phyloP scores from a whole-genome alignment of 2,888 invertebrate genomes.

The Ischnura elegans region DNA sequence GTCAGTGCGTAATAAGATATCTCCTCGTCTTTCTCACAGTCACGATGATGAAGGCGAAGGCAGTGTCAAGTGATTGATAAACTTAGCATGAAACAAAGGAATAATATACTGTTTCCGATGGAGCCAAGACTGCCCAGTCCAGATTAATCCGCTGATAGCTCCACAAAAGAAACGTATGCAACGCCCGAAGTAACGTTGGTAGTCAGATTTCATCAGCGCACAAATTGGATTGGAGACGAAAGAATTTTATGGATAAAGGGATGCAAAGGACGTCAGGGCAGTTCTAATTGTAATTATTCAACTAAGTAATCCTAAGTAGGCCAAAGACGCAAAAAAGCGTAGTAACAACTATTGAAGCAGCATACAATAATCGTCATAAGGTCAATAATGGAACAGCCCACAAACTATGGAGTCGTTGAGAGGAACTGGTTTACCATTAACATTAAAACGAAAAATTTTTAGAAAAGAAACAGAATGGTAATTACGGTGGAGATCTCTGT shows the following conservation, averaged over 20 bases:
- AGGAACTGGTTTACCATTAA: no score
- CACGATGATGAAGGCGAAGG: not conserved
- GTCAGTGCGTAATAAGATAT: not conserved
- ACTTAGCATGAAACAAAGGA: conserved; percentile 5
- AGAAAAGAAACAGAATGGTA: no score
- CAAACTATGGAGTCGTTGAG: no score
- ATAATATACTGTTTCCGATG: conserved; percentile 1
- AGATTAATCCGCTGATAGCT: not conserved
- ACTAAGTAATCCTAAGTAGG: no score
- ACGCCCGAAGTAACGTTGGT: not conserved
- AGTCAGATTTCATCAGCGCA: not conserved
- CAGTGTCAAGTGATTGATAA: not conserved
- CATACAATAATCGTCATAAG: no score
- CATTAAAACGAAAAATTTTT: no score
- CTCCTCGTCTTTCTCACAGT: not conserved
- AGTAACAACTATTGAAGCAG: no score
- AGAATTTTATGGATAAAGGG: not conserved
- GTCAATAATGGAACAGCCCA: no score
- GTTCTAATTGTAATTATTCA: no score
- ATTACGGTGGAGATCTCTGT: no score
- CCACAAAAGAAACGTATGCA: not conserved
- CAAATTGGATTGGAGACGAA: not conserved
- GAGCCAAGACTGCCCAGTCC: not conserved
- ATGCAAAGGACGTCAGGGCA: not conserved
- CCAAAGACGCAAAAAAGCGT: no score